Base-by-base conservation (phyloP, 2,113 vertebrate species). In the Dascyllus trimaculatus region DNA sequence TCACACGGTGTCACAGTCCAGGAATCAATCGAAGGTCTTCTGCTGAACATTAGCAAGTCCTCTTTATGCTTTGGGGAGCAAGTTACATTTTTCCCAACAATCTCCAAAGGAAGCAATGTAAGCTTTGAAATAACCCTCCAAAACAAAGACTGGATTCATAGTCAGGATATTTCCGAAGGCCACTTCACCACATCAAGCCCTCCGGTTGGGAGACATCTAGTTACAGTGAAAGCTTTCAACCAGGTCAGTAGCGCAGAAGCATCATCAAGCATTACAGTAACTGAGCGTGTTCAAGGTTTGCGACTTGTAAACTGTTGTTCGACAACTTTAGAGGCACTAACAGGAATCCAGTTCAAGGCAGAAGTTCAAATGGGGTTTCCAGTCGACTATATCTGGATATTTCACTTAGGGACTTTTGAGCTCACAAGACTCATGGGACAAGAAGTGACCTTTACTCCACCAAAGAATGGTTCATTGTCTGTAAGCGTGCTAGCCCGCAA, bases 351-450 rank as follows among this genome's bases (percentile, higher is more conserved):
- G 35, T 91, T 95, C 68, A 84, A 58, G 51, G 93, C 92, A 51
- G 79, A 79, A 4, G 72, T 93, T 62, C 62, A 72, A 22, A 82
- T 64, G 69, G 88, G 67, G 25, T 78, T 75, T 66, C 66, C 66
- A 2, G 64, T 86, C 3, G 90, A 67, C 60, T 94, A 93, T 73
- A 88, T 79, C 0, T 96, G 95, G 95, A 83, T 15, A 11, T 95
- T 96, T 88, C 60, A 84, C 14, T 53, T 93, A 29, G 71, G 75
- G 4, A 88, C 82, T 32, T 80, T 64, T 2, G 54, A 78, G 10
- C 64, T 77, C 4, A 68, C 45, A 35, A 26, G 35, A 45, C 67
- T 91, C 52, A 64, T 7, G 0, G 94, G 94, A 9, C 88, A 90
- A 75, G 89, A 90, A 40, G 91, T 94, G 5, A n/a, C 53, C 17